phyloP scores from a whole-genome alignment of 1,140 invertebrate genomes.

The Dufourea novaeangliae region DNA sequence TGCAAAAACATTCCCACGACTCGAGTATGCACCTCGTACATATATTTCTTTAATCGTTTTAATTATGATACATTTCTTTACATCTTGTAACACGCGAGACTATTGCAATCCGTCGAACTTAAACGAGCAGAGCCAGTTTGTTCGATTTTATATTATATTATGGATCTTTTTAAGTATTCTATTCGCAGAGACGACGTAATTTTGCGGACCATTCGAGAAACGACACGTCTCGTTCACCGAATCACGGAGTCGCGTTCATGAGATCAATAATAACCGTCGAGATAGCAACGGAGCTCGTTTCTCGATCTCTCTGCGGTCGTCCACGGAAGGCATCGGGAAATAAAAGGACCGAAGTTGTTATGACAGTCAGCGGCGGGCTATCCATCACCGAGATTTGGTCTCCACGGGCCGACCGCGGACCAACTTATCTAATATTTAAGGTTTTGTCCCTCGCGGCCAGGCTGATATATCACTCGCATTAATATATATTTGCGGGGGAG shows the following conservation, averaged over 20 bases:
- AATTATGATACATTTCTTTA: too few species aligned
- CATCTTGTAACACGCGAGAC: too few species aligned
- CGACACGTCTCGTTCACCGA: not conserved
- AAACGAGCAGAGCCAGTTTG: too few species aligned
- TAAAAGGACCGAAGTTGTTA: slow-evolving; percentile 75
- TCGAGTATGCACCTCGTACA: not conserved
- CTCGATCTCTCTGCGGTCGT: slow-evolving; percentile 35
- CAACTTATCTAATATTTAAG: slow-evolving; percentile 83
- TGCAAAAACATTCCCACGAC: not conserved
- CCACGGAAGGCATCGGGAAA: slow-evolving; percentile 28
- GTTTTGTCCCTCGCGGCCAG: slow-evolving; percentile 80
- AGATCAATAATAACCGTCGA: slow-evolving; percentile 12
- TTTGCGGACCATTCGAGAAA: too few species aligned
- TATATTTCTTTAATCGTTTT: too few species aligned
- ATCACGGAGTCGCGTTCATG: not conserved
- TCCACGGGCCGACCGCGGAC: slow-evolving; percentile 74
- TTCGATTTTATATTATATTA: too few species aligned
- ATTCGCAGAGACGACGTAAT: too few species aligned
- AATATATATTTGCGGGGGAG: slow-evolving; percentile 82
- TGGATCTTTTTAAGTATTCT: too few species aligned
- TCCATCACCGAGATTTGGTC: slow-evolving; percentile 81
- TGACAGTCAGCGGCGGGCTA: slow-evolving; percentile 80
- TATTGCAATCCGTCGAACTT: too few species aligned
- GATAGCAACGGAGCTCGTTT: not conserved
- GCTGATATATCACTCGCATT: slow-evolving; percentile 82